Percentiles rank a stretch among this genome's conserved stretches.
These are phyloP conservation scores for Lasioglossum pauxillum DNA, from an alignment of 2,888 invertebrate genomes.

Conservation along the genomic window DNA sequence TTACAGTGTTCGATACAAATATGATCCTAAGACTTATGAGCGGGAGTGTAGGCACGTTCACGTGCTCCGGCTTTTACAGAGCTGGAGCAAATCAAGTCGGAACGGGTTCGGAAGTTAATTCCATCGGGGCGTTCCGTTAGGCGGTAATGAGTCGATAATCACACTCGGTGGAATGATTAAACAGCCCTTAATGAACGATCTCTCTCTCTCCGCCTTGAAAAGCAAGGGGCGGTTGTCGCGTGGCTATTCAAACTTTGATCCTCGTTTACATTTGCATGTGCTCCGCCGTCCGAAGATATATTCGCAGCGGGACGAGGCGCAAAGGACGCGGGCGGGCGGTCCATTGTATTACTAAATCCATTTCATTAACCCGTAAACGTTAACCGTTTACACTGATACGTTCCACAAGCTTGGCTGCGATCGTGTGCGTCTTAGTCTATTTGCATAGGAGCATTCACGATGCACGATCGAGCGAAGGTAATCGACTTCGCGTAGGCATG, in stretches of 20 bases:
- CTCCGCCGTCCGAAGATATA: conserved; percentile 23
- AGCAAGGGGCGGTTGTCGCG: neutral
- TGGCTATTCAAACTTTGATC: conserved; percentile 23
- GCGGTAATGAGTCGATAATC: conserved; percentile 1
- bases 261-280: conserved; percentile 35
- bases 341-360: conserved; percentile 38
- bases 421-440: conserved; percentile 27
- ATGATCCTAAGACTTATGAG: no score
- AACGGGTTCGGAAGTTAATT: neutral
- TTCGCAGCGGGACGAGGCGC: neutral
- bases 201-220: neutral
- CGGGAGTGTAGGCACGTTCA: neutral
- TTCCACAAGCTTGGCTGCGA: conserved; percentile 42
- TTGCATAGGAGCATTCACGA: conserved; percentile 47
- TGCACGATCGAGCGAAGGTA: conserved; percentile 47
- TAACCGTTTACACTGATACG: conserved; percentile 35
- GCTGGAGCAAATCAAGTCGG: neutral
- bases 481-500: conserved; percentile 44
- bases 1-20: no score
- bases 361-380: conserved; percentile 49
- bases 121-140: neutral
- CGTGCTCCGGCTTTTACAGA: neutral
- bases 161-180: conserved; percentile 1
- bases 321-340: conserved; percentile 22
- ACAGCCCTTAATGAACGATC: conserved; percentile 13